A percentile compares a stretch with the other conserved stretches of the same genome.
Conservation (phyloP, 2,888 invertebrate species). For the Ariolimax columbianus region DNA sequence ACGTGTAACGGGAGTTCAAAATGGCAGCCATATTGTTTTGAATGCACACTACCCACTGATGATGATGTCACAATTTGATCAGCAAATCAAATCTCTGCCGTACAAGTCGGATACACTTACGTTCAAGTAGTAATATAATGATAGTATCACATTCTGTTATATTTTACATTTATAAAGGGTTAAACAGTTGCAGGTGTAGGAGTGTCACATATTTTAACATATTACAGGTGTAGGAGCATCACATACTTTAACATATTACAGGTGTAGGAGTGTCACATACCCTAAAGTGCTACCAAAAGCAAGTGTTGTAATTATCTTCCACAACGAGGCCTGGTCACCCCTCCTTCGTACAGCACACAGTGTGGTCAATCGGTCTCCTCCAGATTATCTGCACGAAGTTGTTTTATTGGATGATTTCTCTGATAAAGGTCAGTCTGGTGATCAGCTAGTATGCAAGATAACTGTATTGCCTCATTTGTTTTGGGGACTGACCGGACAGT, state of each 20-base stretch:
- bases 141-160: no score
- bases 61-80: no score
- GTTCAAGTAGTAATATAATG: no score
- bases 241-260: slow-evolving; percentile 68
- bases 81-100: no score
- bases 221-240: no score
- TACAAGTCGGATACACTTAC: no score
- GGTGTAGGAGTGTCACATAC: slow-evolving; percentile 83
- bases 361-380: slow-evolving; percentile 88
- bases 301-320: slow-evolving; percentile 88
- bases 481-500: no score
- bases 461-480: neutral
- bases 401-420: slow-evolving; percentile 97
- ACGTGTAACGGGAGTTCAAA: no score
- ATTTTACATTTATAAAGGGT: neutral
- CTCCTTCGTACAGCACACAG: slow-evolving; percentile 90
- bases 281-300: slow-evolving; percentile 85
- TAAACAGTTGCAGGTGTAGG: no score
- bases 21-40: no score
- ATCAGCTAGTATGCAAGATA: neutral
- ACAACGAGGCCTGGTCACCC: slow-evolving; percentile 93
- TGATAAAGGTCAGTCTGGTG: slow-evolving; percentile 82
- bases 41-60: no score
- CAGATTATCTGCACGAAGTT: slow-evolving; percentile 89
- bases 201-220: slow-evolving; percentile 41